Percentiles rank a stretch among this genome's conserved stretches.
Evolutionary conservation across 2,888 invertebrate genomes (phyloP).

Genomic region (Cerceris rybyensis): DNA sequence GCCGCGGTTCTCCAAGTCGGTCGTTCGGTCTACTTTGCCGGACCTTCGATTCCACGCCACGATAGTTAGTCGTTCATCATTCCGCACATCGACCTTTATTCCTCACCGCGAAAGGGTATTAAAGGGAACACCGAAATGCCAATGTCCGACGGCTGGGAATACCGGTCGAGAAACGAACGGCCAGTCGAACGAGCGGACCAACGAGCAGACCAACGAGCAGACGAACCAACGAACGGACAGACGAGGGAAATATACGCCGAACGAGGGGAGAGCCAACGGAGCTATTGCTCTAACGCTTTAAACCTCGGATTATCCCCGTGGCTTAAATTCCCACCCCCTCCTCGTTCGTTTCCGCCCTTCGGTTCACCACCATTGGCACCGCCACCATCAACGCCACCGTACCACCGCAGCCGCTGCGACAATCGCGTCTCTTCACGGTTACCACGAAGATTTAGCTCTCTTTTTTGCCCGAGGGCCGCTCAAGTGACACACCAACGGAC

Average conservation of each 20-base stretch:
- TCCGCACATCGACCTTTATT: constrained; percentile 24
- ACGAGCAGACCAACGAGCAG: constrained; percentile 2
- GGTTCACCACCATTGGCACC: background rate
- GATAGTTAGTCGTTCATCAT: constrained; percentile 27
- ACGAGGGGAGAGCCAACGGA: constrained; percentile 47
- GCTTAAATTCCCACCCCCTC: constrained; percentile 66
- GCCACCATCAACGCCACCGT: constrained; percentile 6
- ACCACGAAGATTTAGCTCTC: constrained; percentile 41
- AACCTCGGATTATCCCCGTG: constrained; percentile 73
- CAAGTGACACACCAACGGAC: constrained; percentile 36
- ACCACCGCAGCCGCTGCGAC: constrained; percentile 26
- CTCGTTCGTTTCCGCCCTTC: constrained; percentile 13
- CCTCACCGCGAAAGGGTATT: constrained; percentile 6
- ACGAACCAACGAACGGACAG: constrained; percentile 4
- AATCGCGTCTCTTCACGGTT: constrained; percentile 27
- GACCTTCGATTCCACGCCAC: constrained; percentile 7
- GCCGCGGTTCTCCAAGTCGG: background rate
- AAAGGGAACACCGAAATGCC: constrained; percentile 25
- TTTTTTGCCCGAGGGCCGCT: constrained; percentile 20
- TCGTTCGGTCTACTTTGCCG: constrained; percentile 21
- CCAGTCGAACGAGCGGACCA: constrained; percentile 11
- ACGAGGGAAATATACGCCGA: constrained; percentile 34
- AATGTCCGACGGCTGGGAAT: constrained; percentile 18
- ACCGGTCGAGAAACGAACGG: constrained; percentile 9
- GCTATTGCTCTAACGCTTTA: constrained; percentile 71